These are phyloP conservation scores for Mayetiola destructor DNA, from an alignment of 2,888 invertebrate species.

Conservation along the genomic window DNA sequence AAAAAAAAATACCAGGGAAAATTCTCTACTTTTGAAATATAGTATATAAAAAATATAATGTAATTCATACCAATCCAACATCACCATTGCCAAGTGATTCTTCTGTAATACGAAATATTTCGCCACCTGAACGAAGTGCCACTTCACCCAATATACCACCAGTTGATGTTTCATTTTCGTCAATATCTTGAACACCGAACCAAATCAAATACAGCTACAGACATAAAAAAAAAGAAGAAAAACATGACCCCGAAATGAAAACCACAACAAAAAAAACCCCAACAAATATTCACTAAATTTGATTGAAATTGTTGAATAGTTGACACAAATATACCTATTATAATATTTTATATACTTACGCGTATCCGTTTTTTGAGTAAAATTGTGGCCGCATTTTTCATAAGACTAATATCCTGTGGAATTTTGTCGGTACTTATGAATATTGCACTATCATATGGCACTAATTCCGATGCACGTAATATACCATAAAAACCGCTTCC, in stretches of 20 bases:
- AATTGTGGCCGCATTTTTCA: conserved; percentile 35
- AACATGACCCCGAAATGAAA: background rate
- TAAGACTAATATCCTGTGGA: conserved; percentile 39
- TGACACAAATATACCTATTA: background rate
- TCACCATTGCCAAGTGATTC: conserved; percentile 31
- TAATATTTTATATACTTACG: conserved; percentile 24
- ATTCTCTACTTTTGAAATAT: background rate
- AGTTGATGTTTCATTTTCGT: conserved; percentile 30
- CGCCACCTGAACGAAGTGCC: conserved; percentile 35
- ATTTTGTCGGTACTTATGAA: conserved; percentile 44
- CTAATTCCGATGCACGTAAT: conserved; percentile 42
- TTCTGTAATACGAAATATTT: conserved; percentile 34
- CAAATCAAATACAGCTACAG: conserved; percentile 37
- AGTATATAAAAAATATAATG: background rate
- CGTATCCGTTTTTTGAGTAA: conserved; percentile 36
- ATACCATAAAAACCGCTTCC: conserved; percentile 46
- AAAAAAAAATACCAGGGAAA: background rate
- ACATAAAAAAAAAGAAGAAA: background rate
- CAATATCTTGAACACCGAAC: conserved; percentile 34
- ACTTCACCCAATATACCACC: conserved; percentile 36
- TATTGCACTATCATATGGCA: conserved; percentile 48
- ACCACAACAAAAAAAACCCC: background rate
- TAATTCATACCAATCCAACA: conserved; percentile 26
- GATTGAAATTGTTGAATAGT: conserved; percentile 5
- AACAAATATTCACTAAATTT: background rate